These are phyloP conservation scores for Meteorus colon DNA, from an alignment of 2,888 invertebrate genomes.

Conservation along the genomic window DNA sequence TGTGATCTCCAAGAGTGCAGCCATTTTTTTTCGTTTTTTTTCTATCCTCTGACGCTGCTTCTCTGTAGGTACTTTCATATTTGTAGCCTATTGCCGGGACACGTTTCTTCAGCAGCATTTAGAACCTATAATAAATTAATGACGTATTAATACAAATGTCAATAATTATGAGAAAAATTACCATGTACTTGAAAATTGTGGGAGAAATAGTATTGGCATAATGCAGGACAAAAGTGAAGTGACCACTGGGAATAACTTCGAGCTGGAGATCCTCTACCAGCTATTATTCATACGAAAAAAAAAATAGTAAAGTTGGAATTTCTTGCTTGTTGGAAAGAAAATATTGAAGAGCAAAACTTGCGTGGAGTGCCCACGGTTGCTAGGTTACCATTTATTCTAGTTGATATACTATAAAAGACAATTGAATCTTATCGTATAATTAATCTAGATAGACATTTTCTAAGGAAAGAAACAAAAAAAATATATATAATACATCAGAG, in stretches of 20 bases:
- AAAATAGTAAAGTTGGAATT: slow-evolving; percentile 50
- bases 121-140: slow-evolving; percentile 38
- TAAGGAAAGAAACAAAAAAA: neutral
- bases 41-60: slow-evolving; percentile 77
- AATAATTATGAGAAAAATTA: neutral
- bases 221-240: slow-evolving; percentile 29
- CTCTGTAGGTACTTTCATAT: slow-evolving; percentile 72
- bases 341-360: slow-evolving; percentile 28
- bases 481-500: neutral
- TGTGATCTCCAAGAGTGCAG: slow-evolving; percentile 77
- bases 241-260: slow-evolving; percentile 24
- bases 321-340: slow-evolving; percentile 42
- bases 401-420: slow-evolving; percentile 6
- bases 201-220: slow-evolving; percentile 16
- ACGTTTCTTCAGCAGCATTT: slow-evolving; percentile 32
- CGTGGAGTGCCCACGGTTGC: slow-evolving; percentile 42
- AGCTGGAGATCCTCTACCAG: slow-evolving; percentile 38
- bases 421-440: slow-evolving; percentile 10
- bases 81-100: slow-evolving; percentile 19
- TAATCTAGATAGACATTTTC: neutral
- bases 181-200: slow-evolving; percentile 15
- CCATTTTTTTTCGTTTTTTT: slow-evolving; percentile 79
- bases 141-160: slow-evolving; percentile 1
- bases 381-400: slow-evolving; percentile 52
- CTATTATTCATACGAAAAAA: slow-evolving; percentile 34